Base-by-base conservation (phyloP, 2,888 invertebrate species). In the Camptogramma bilineatum region DNA sequence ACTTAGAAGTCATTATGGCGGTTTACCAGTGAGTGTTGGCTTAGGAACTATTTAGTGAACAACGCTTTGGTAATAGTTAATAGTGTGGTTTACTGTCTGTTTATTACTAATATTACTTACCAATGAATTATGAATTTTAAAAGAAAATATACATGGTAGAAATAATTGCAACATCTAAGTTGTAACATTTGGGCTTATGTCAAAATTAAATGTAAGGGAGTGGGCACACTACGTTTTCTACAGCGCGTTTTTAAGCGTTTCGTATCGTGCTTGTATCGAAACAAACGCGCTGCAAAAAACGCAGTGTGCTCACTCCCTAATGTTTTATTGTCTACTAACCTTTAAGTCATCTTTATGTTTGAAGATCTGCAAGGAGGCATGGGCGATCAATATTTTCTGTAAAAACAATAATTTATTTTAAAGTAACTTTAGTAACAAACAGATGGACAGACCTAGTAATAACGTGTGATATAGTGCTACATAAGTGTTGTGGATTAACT, bases 401-500 rank as follows among this genome's bases (percentile, higher is more conserved):
- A 31, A 7, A 8, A 9, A 31, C 31, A 10, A 21, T 10, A 16
- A 42, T 42, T 42, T 42, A 42, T 42, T 42, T 42, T 3, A 16
- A 4, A 44, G 7, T 44, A n/a, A 18, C 13, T 13, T 19, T 52
- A 39, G 58, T 46, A 46, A 54, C 48, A 52, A 60, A 64, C 52
- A 52, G 24, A 28, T 28, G 8, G 56, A 52, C 21, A 17, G 17
- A 28, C 18, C 13, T 52, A 58, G 50, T 42, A 24, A 52, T 56
- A 64, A 52, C 17, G 64, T 64, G 64, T 64, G 60, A 64, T 64
- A 60, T 59, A 51, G 39, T 52, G 24, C 46, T 51, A 21, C 60
- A 17, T 47, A 44, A 50, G 9, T 39, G 47, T 48, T 44, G 55
- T 51, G n/a, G 28, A 55, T 55, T 64, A 4, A 52, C 7, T 53